These are phyloP conservation scores for Margarornis squamiger DNA, from an alignment of 2,797 vertebrate genomes.

Conservation along the genomic window DNA sequence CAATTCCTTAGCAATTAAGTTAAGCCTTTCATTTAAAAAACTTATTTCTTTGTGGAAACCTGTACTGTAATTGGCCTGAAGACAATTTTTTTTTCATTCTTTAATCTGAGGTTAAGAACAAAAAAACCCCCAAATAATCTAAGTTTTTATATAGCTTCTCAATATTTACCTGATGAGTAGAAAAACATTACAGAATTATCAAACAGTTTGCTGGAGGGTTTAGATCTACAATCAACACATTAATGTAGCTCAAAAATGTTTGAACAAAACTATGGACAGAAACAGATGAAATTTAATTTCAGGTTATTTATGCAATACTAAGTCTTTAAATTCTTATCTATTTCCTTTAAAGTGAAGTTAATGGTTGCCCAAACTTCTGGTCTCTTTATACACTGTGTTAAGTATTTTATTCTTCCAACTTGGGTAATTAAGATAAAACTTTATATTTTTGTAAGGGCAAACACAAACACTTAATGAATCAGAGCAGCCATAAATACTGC, in stretches of 20 bases:
- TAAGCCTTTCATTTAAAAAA: background rate
- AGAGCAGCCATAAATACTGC: background rate
- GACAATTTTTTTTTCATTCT: background rate
- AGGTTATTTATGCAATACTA: background rate
- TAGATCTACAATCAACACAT: background rate
- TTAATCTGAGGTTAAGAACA: background rate
- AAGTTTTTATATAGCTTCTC: background rate
- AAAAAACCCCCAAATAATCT: background rate
- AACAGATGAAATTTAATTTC: background rate
- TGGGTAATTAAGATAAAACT: slow-evolving; percentile 14
- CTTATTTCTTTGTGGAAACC: background rate
- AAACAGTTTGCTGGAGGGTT: background rate
- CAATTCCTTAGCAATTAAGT: background rate
- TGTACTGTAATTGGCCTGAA: background rate
- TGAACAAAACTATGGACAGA: background rate
- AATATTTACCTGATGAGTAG: background rate
- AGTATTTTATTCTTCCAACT: background rate
- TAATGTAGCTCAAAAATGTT: background rate
- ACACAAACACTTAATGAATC: background rate
- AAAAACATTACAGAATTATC: background rate
- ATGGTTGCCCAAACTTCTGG: background rate
- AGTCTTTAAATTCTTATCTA: background rate
- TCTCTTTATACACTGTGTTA: background rate
- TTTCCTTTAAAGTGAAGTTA: background rate
- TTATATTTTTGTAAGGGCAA: background rate